phyloP scores from a whole-genome alignment of 2,888 invertebrate genomes.

The Pseudococcus viburni region DNA sequence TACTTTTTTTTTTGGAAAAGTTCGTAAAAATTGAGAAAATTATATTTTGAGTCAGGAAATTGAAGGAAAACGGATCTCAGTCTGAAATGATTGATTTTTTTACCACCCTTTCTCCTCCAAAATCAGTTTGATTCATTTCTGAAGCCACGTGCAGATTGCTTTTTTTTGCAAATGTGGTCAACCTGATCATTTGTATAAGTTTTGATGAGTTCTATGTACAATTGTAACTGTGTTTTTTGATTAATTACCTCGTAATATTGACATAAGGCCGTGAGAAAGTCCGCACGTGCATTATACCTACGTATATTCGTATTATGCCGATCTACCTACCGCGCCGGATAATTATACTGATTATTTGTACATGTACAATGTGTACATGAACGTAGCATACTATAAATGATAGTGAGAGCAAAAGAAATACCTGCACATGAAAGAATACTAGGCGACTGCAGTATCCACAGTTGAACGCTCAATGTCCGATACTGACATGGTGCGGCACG shows the following conservation, averaged over 20 bases:
- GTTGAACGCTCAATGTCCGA: neutral
- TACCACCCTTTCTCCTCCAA: no score
- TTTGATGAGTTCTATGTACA: no score
- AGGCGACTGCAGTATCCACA: neutral
- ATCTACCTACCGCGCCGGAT: constrained; percentile 1
- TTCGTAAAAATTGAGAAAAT: no score
- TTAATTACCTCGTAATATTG: constrained; percentile 45
- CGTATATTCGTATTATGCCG: neutral
- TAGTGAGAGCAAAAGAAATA: constrained; percentile 11
- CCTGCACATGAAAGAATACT: neutral
- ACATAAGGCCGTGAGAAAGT: constrained; percentile 37
- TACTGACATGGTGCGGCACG: neutral
- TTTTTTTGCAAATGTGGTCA: neutral
- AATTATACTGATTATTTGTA: neutral
- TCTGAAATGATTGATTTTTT: no score
- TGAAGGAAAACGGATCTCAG: no score
- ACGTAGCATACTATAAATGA: constrained; percentile 2
- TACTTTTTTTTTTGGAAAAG: no score
- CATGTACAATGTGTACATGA: neutral
- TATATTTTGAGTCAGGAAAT: no score
- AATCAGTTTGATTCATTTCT: no score
- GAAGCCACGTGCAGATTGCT: neutral
- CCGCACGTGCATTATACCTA: neutral
- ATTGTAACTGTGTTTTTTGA: neutral
- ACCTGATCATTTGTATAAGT: neutral